Conservation (phyloP, 2,888 invertebrate genomes). For the Callimorpha dominula region DNA sequence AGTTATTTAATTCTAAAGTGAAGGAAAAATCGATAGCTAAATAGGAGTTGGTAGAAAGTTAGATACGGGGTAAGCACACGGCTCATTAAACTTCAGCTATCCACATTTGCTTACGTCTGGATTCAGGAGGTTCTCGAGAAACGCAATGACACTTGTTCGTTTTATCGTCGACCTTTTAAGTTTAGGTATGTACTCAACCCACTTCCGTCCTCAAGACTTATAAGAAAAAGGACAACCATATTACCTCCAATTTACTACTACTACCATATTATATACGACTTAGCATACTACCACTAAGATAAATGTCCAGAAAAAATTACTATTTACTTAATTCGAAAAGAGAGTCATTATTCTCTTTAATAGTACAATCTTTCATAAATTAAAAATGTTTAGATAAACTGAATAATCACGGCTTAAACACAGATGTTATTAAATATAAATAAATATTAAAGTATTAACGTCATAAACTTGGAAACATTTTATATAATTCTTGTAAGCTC, state of each 20-base stretch:
- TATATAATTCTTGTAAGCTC: not conserved
- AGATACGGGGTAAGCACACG: conserved; percentile 66
- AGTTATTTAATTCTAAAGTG: conserved; percentile 63
- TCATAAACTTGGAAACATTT: conserved; percentile 5
- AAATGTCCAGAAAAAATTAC: not conserved
- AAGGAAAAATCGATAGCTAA: conserved; percentile 63
- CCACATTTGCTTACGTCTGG: conserved; percentile 76
- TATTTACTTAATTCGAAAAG: not conserved
- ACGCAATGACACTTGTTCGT: conserved; percentile 74
- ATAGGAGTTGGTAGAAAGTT: conserved; percentile 67
- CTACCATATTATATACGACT: conserved; percentile 32
- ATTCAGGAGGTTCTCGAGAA: conserved; percentile 64
- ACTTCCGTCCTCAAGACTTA: conserved; percentile 51
- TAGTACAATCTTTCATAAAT: not conserved
- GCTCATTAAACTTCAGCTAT: conserved; percentile 77
- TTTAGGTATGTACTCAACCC: conserved; percentile 57
- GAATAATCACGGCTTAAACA: too few relatives aligned
- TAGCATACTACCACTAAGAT: not conserved
- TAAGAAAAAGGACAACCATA: conserved; percentile 48
- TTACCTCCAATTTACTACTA: conserved; percentile 37
- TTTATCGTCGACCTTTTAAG: conserved; percentile 73
- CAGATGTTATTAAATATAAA: not conserved
- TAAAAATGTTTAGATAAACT: not conserved
- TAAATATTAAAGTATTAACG: not conserved
- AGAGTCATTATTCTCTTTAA: not conserved